These are phyloP conservation scores for Drosophila fungiperda DNA, from an alignment of 2,888 invertebrate species.

Conservation along the genomic window DNA sequence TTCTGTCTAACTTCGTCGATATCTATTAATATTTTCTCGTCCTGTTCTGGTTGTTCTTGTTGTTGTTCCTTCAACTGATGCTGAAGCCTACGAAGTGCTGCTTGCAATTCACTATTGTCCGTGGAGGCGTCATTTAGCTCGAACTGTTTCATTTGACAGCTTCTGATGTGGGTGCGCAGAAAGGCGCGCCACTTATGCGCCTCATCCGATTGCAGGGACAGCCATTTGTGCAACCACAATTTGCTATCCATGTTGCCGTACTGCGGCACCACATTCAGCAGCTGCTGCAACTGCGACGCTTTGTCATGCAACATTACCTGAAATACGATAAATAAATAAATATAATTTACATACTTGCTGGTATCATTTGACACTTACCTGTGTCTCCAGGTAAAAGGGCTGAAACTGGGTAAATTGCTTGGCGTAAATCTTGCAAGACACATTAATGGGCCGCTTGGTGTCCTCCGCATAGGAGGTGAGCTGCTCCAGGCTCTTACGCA, in stretches of 20 bases:
- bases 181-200: constrained; percentile 61
- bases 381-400: constrained; percentile 75
- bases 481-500: constrained; percentile 56
- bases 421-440: constrained; percentile 76
- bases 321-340: background rate
- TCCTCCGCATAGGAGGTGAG: constrained; percentile 67
- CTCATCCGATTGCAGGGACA: constrained; percentile 69
- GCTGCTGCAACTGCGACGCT: constrained; percentile 65
- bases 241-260: constrained; percentile 74
- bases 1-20: constrained; percentile 23
- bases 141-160: constrained; percentile 49
- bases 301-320: constrained; percentile 62
- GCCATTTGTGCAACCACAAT: constrained; percentile 69
- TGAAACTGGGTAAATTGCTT: constrained; percentile 82
- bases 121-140: constrained; percentile 28
- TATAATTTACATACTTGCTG: background rate
- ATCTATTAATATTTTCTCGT: constrained; percentile 25
- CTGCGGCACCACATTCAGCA: constrained; percentile 72
- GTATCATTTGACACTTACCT: constrained; percentile 51
- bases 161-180: constrained; percentile 23
- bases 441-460: constrained; percentile 77
- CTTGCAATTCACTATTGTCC: constrained; percentile 9
- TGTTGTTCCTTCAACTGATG: constrained; percentile 26
- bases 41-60: background rate
- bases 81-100: constrained; percentile 34